phyloP scores from a whole-genome alignment of 2,113 vertebrate genomes.

The Alectura lathami region DNA sequence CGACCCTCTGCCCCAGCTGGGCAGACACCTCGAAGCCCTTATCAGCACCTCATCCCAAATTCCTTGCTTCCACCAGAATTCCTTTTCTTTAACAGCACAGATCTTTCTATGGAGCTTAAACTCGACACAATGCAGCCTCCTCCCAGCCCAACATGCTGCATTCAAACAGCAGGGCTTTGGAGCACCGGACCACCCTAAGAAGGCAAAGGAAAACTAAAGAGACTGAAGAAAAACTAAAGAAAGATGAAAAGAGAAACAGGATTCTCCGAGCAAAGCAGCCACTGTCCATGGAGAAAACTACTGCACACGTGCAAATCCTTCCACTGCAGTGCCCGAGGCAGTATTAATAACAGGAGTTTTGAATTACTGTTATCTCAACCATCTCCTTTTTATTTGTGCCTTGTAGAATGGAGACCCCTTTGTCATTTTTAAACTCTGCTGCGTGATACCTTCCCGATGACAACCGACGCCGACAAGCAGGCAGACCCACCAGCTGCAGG shows the following conservation, averaged over 20 bases:
- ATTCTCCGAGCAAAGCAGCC: conserved; percentile 4
- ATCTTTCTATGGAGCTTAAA: background rate
- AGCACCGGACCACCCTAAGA: background rate
- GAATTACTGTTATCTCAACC: conserved; percentile 31
- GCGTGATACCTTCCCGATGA: background rate
- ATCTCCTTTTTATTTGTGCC: background rate
- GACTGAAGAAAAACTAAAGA: background rate
- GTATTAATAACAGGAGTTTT: background rate
- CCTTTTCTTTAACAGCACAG: background rate
- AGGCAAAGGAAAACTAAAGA: background rate
- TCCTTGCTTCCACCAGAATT: background rate
- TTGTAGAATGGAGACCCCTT: background rate
- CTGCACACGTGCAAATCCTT: background rate
- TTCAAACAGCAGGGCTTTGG: background rate
- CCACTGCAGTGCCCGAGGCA: background rate
- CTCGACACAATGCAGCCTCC: background rate
- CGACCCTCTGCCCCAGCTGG: background rate
- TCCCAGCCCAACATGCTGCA: background rate
- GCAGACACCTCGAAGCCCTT: background rate
- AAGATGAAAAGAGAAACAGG: background rate
- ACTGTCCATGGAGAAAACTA: background rate
- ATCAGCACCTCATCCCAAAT: background rate
- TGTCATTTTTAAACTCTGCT: background rate
- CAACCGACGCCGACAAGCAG: background rate
- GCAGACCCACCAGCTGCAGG: background rate